Conservation (phyloP, 2,113 vertebrate species). For the Trematomus loennbergii region DNA sequence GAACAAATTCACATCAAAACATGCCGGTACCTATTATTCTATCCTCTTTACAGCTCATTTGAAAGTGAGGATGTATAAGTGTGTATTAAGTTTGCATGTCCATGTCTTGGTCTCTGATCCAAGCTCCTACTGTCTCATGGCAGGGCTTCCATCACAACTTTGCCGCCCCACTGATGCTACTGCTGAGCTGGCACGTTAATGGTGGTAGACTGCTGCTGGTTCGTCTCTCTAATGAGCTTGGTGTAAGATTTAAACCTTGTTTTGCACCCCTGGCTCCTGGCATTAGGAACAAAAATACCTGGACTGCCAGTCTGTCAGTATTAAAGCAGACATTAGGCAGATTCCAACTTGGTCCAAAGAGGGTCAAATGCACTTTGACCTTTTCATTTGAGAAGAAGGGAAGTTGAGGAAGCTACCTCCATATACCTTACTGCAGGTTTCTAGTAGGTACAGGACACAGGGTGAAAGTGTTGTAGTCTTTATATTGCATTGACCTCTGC, state of each 20-base stretch:
- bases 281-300: conserved; percentile 24
- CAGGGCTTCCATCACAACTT: conserved; percentile 49
- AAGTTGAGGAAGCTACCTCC: background rate
- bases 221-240: conserved; percentile 61
- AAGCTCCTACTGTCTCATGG: conserved; percentile 26
- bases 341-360: conserved; percentile 14
- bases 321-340: conserved; percentile 52
- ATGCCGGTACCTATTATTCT: background rate
- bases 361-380: conserved; percentile 31
- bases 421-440: background rate
- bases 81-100: background rate
- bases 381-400: conserved; percentile 1
- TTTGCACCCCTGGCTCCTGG: conserved; percentile 55
- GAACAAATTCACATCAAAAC: background rate
- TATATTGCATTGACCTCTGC: conserved; percentile 13
- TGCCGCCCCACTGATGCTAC: conserved; percentile 35
- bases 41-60: background rate
- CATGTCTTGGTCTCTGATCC: conserved; percentile 26
- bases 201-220: conserved; percentile 47
- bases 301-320: conserved; percentile 25
- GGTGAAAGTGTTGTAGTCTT: conserved; percentile 11
- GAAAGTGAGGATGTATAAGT: background rate
- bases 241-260: conserved; percentile 57
- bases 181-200: conserved; percentile 64
- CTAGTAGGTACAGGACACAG: background rate